Evolutionary conservation across 1,140 invertebrate genomes (phyloP), one percentile per base, ranked within the genome.

Genomic region (Diabrotica undecimpunctata): DNA sequence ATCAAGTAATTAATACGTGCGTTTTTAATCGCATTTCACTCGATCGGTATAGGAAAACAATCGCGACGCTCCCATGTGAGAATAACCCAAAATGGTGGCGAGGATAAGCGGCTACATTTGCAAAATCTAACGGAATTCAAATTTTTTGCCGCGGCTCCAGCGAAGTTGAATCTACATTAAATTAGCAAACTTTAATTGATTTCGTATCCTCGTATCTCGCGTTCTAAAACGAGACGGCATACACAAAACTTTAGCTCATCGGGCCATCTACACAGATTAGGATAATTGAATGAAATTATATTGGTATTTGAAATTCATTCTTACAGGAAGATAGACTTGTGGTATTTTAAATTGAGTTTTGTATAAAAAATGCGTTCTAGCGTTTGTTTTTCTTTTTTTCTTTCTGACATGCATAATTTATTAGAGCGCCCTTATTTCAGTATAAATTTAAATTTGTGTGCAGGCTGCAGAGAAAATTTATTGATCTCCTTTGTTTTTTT

Each of bases 201-300:
- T 46, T 46, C 41, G 41, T 46, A 46, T 46, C 41, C 41, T 46
- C 41, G 41, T 46, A 46, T 46, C 41, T 46, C 41, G 41, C 41
- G 41, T 46, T 46, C 41, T 6, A 46, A 46, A 46, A 46, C 41
- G 41, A 46, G n/a, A 46, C 41, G 25, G 41, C 41, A 46, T 46
- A 46, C 11, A 46, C n/a, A 46, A 8, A 46, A 46, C 8, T 46
- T 46, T 46, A 46, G 41, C 5, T 25, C 25, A 25, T 25, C 41
- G n/a, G 41, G n/a, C 41, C 41, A 46, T 6, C 41, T 46, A 46
- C 41, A n/a, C n/a, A 5, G 41, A 46, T 46, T 46, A 46, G n/a
- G 41, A 46, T 46, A 46, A 46, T 46, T 6, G 41, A 46, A 46
- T 6, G 41, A 46, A 46, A 46, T 8, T 46, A 46, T 46, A 46